A percentile compares a stretch with the other conserved stretches of the same genome.
These are phyloP conservation scores for Sycophila texana DNA, from an alignment of 2,888 invertebrate species.

Conservation along the genomic window DNA sequence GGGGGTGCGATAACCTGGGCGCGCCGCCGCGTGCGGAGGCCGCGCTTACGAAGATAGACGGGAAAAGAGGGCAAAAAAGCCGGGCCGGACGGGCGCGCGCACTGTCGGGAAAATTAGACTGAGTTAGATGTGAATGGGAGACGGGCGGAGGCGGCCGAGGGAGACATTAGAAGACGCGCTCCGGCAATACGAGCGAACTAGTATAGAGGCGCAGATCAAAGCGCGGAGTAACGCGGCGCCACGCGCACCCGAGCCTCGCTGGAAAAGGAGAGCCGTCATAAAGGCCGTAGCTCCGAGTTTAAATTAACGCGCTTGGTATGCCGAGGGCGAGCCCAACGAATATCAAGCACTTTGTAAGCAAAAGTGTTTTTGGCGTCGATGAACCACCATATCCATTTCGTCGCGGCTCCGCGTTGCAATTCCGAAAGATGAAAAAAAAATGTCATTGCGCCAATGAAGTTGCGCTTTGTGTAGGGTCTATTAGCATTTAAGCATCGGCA, in stretches of 20 bases:
- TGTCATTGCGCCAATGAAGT: too few relatives aligned
- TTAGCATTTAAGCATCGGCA: too few relatives aligned
- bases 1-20: neutral
- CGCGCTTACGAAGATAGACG: neutral
- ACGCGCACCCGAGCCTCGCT: too few relatives aligned
- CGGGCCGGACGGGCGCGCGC: neutral
- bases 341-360: too few relatives aligned
- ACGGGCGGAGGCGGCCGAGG: neutral
- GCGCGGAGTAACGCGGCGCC: neutral
- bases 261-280: neutral
- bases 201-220: neutral
- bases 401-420: too few relatives aligned
- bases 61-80: neutral
- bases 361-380: too few relatives aligned
- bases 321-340: neutral
- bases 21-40: neutral
- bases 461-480: too few relatives aligned
- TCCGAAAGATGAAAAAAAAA: too few relatives aligned
- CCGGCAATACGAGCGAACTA: neutral
- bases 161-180: neutral
- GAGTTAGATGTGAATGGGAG: neutral
- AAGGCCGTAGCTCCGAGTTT: neutral
- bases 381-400: too few relatives aligned
- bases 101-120: neutral
- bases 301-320: neutral